Base-by-base conservation (phyloP, 2,797 vertebrate genomes). In the Nannoperca australis region DNA sequence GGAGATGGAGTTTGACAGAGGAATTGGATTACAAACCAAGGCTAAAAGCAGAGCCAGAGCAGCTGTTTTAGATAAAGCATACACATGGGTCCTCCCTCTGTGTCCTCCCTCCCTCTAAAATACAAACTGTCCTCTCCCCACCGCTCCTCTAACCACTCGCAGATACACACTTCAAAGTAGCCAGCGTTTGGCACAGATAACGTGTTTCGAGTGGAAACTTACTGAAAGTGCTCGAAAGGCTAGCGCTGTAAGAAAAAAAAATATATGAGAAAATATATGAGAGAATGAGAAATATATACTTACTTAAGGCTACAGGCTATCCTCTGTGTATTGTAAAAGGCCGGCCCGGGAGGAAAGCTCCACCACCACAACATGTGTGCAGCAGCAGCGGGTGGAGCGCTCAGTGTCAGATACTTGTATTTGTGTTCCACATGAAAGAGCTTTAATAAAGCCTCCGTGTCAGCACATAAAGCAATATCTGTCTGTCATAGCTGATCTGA, bases 11-110 rank as follows among this genome's bases (percentile, higher is more conserved):
- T 85, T 84, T 82, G 81, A 93, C 91, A 71, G 79, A 91, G 86
- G 86, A 90, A 85, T 91, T 85, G 85, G 84, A 91, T 92, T 91
- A 93, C 86, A 86, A 76, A 82, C 84, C 84, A 30, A 53, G 2
- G 78, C 86, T 87, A 70, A 73, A 82, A 83, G 81, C 78, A 82
- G 85, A 91, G 88, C 88, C 80, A 75, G 84, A 84, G 86, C 94
- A 95, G 93, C 90, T 94, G 92, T 85, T 92, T 93, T 71, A 75
- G 78, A 94, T 94, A 90, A 93, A 90, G 84, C 32, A 10, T 78
- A 79, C 90, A 90, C 89, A 84, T 63, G 89, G 82, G 81, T 85
- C 77, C 87, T 83, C 87, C 85, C 82, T 69, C 27, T n/a, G 13
- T 42, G 49, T 78, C 74, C 83, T 79, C 79, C 73, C 63, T 68